Percentiles rank a stretch among this genome's conserved stretches.
phyloP scores from a whole-genome alignment of 2,113 vertebrate species.

The Tilapia sparmanii region DNA sequence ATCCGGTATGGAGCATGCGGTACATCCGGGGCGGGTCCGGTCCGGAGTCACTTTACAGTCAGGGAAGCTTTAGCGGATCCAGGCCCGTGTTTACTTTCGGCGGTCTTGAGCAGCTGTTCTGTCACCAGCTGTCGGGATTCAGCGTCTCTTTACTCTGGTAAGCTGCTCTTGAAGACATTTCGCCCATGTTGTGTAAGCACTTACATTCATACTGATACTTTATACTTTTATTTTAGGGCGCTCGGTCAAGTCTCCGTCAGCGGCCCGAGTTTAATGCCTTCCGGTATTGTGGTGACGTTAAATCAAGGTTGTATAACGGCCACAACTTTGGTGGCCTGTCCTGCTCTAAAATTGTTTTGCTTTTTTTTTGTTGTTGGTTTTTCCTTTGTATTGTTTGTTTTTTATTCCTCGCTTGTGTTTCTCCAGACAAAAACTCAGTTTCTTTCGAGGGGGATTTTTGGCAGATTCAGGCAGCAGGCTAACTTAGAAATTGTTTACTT shows the following conservation, averaged over 20 bases:
- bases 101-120: neutral
- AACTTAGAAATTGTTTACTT: neutral
- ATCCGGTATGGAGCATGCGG: neutral
- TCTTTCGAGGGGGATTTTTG: neutral
- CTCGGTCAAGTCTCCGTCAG: neutral
- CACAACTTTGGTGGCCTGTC: neutral
- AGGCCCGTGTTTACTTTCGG: neutral
- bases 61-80: neutral
- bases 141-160: neutral
- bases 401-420: neutral
- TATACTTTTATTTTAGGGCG: neutral
- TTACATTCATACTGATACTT: neutral
- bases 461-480: neutral
- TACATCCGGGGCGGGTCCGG: neutral
- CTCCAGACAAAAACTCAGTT: neutral
- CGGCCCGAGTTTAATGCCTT: neutral
- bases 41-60: neutral
- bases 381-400: neutral
- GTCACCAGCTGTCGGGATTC: neutral
- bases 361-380: neutral
- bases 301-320: neutral
- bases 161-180: neutral
- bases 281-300: neutral
- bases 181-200: neutral
- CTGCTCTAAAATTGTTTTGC: too few relatives aligned